Evolutionary conservation across 2,113 vertebrate genomes (phyloP), one percentile per base, ranked within the genome.

Genomic region (Coregonus clupeaformis): DNA sequence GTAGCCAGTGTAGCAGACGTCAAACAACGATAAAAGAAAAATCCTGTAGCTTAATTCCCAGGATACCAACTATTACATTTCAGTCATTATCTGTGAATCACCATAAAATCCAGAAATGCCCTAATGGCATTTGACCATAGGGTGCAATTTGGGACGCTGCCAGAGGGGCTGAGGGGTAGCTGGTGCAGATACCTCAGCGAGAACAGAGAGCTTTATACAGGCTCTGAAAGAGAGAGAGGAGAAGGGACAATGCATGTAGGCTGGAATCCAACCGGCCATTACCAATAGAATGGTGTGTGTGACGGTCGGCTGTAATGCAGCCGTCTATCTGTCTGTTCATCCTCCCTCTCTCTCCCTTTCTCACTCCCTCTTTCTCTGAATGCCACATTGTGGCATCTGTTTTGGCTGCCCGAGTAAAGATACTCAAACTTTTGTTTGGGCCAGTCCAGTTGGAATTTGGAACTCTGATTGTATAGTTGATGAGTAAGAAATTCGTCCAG

Each of bases 181-280:
- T 80, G 80, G 70, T 83, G 78, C 84, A 88, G 87, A 91, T 85
- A 88, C 85, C 88, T 84, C 6, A 64, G 20, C 83, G 84, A 91
- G 87, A 90, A 91, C 81, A 68, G 86, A 87, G 79, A 68, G 83
- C 88, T 90, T 91, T 91, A 18, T 88, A 90, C 83, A 49, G 80
- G 78, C 79, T 79, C 79, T 87, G 84, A 86, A 84, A 83, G 49
- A 52, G 49, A 18, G 49, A 52, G 49, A 52, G 47, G 47, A 52
- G 84, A 71, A 75, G 79, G 82, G 76, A 90, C 90, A 90, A 90
- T 90, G 64, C 81, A 89, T 81, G 79, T 73, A 85, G 89, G 87
- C 89, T 85, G 81, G 75, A 80, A 76, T 89, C 90, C 88, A 88
- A 84, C 80, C 87, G 73, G 78, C 77, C 81, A 87, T 89, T 89